These are phyloP conservation scores for Enhydra lutris DNA, from an alignment of 2,113 vertebrate genomes.

Conservation along the genomic window DNA sequence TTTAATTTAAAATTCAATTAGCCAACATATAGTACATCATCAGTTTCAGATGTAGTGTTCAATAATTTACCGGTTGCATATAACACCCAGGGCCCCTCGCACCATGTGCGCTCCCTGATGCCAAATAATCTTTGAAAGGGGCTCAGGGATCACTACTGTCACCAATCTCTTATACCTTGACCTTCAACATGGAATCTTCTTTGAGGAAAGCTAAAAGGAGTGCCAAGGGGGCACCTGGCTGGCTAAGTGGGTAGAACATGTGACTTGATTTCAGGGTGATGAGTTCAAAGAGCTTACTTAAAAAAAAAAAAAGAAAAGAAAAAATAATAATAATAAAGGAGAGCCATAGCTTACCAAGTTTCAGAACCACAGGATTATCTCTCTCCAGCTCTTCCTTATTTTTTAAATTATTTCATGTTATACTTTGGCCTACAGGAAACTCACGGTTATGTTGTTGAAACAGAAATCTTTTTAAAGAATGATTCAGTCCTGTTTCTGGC, in stretches of 20 bases:
- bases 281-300: neutral
- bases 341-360: neutral
- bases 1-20: neutral
- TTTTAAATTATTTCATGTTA: neutral
- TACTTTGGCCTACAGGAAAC: neutral
- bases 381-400: neutral
- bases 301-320: neutral
- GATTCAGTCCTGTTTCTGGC: neutral
- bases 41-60: neutral
- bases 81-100: too few relatives aligned
- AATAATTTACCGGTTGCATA: neutral
- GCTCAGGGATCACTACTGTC: neutral
- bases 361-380: neutral
- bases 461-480: neutral
- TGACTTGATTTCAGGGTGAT: neutral
- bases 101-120: too few relatives aligned
- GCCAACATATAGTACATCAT: neutral
- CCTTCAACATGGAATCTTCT: neutral
- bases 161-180: neutral
- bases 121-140: neutral
- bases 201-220: neutral
- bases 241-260: neutral
- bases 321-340: neutral
- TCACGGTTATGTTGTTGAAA: neutral
- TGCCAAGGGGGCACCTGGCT: neutral